Conservation (phyloP, 2,797 vertebrate species). For the Diplodus sargus region DNA sequence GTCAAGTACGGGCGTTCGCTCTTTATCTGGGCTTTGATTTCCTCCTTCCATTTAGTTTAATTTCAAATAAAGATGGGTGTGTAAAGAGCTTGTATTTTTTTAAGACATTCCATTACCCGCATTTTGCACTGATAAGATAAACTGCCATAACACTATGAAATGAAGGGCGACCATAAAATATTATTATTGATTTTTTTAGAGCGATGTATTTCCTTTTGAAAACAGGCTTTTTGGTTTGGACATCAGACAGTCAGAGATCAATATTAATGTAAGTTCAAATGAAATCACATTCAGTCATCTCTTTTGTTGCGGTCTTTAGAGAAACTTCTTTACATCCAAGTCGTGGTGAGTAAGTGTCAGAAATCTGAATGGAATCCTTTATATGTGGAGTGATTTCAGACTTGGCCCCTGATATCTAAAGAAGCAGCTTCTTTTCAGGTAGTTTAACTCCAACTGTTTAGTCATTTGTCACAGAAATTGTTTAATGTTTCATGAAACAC, state of each 20-base stretch:
- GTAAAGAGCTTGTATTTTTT: background rate
- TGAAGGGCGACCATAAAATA: background rate
- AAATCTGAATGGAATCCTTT: background rate
- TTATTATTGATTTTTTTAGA: background rate
- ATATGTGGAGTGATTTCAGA: background rate
- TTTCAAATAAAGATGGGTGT: background rate
- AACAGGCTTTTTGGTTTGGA: background rate
- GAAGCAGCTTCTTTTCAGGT: no score
- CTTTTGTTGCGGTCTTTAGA: background rate
- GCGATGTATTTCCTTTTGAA: background rate
- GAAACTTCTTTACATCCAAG: no score
- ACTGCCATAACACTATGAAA: background rate
- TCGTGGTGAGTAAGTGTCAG: background rate
- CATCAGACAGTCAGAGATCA: background rate
- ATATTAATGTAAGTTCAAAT: background rate
- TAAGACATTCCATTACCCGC: no score
- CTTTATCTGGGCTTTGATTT: no score
- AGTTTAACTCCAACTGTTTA: no score
- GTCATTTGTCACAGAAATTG: background rate
- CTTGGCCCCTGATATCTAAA: background rate
- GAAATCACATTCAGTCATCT: background rate
- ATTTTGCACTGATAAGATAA: background rate
- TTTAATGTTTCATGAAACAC: background rate
- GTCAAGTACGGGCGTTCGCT: background rate
- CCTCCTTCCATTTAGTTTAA: background rate